Conservation (phyloP, 2,888 invertebrate genomes). For the Acleris cristana region DNA sequence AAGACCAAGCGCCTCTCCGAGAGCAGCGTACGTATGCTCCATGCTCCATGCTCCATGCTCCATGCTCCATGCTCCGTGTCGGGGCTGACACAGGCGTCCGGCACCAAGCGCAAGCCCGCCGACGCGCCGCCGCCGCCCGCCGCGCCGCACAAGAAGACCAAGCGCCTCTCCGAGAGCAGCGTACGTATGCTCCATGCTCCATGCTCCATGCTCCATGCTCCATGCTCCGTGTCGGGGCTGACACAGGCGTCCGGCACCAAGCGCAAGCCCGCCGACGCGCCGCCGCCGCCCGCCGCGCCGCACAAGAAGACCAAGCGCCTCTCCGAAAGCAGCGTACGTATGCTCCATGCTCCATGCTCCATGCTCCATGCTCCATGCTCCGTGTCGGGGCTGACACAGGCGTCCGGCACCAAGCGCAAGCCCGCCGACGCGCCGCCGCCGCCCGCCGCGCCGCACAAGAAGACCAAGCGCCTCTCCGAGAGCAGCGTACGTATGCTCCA, state of each 20-base stretch:
- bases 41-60: no score
- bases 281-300: constrained; percentile 63
- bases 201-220: no score
- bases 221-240: no score
- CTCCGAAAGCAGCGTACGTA: constrained; percentile 75
- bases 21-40: constrained; percentile 66
- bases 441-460: constrained; percentile 52
- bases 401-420: no score
- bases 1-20: constrained; percentile 73
- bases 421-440: no score
- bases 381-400: no score
- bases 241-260: no score
- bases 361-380: no score
- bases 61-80: no score
- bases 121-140: constrained; percentile 61
- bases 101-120: constrained; percentile 58
- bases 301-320: constrained; percentile 70
- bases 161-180: constrained; percentile 73
- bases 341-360: no score
- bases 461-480: constrained; percentile 71
- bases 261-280: constrained; percentile 4
- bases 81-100: constrained; percentile 44
- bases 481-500: constrained; percentile 48
- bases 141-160: constrained; percentile 63
- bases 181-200: constrained; percentile 53